Evolutionary conservation across 2,113 vertebrate species (phyloP).

Genomic region (Aspidoscelis tigris): DNA sequence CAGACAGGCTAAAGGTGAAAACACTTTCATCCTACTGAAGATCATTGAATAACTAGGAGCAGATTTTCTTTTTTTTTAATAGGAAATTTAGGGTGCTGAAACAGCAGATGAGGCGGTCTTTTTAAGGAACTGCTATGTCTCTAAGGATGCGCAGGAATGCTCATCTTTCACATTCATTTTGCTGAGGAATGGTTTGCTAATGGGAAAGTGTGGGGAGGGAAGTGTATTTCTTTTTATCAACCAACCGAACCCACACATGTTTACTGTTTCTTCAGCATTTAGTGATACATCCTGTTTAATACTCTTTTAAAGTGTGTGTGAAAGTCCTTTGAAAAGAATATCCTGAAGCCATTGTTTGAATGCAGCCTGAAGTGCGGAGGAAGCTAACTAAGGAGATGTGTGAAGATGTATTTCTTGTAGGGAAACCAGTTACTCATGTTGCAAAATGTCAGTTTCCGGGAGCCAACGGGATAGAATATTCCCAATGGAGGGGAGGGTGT

Average conservation of each 20-base stretch:
- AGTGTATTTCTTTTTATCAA: slow-evolving; percentile 10
- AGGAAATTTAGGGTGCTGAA: background rate
- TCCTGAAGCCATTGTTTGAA: slow-evolving; percentile 60
- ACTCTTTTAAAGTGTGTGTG: slow-evolving; percentile 41
- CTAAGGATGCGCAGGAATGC: background rate
- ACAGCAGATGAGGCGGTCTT: slow-evolving; percentile 24
- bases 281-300: slow-evolving; percentile 17
- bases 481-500: slow-evolving; percentile 47
- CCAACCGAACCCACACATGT: slow-evolving; percentile 27
- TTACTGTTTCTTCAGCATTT: slow-evolving; percentile 47
- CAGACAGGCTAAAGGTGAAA: slow-evolving; percentile 5
- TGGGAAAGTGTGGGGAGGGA: slow-evolving; percentile 33
- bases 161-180: background rate
- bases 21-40: slow-evolving; percentile 12
- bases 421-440: slow-evolving; percentile 39
- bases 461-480: slow-evolving; percentile 46
- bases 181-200: slow-evolving; percentile 28
- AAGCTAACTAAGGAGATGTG: slow-evolving; percentile 55
- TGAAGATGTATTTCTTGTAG: slow-evolving; percentile 60
- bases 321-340: slow-evolving; percentile 53
- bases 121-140: slow-evolving; percentile 8
- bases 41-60: background rate
- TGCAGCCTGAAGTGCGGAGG: slow-evolving; percentile 60
- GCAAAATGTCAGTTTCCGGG: slow-evolving; percentile 45
- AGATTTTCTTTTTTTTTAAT: slow-evolving; percentile 34